phyloP scores from a whole-genome alignment of 2,797 vertebrate genomes.

The Oceanodroma leucorhoa region DNA sequence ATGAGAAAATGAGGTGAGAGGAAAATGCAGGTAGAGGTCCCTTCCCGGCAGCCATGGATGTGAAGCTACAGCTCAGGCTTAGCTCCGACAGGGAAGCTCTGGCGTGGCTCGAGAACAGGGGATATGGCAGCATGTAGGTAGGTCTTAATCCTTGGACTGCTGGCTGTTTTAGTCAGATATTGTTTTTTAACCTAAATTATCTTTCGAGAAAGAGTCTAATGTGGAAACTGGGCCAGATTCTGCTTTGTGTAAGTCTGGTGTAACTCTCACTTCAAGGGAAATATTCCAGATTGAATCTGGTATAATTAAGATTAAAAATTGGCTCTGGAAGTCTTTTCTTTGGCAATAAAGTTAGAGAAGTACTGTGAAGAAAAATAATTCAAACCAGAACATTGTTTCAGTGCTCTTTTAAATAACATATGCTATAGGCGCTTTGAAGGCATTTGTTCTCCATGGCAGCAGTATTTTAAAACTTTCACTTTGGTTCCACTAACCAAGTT shows the following conservation, averaged over 20 bases:
- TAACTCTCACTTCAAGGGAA: constrained; percentile 36
- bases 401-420: constrained; percentile 50
- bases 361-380: constrained; percentile 56
- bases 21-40: neutral
- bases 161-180: neutral
- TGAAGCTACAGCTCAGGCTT: neutral
- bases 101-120: neutral
- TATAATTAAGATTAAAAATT: constrained; percentile 61
- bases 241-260: constrained; percentile 9
- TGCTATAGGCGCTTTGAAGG: constrained; percentile 40
- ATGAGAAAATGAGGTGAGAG: neutral
- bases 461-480: constrained; percentile 65
- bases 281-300: constrained; percentile 41
- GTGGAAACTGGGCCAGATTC: constrained; percentile 12
- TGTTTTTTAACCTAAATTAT: neutral
- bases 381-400: constrained; percentile 33
- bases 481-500: constrained; percentile 41
- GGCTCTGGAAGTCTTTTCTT: constrained; percentile 35
- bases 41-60: neutral
- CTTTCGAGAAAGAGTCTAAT: neutral
- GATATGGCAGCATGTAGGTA: neutral
- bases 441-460: constrained; percentile 25
- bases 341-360: constrained; percentile 36
- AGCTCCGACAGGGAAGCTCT: neutral
- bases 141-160: neutral